Evolutionary conservation across 2,113 vertebrate species (phyloP), one percentile per base, ranked within the genome.

Genomic region (Ardeotis arabs): DNA sequence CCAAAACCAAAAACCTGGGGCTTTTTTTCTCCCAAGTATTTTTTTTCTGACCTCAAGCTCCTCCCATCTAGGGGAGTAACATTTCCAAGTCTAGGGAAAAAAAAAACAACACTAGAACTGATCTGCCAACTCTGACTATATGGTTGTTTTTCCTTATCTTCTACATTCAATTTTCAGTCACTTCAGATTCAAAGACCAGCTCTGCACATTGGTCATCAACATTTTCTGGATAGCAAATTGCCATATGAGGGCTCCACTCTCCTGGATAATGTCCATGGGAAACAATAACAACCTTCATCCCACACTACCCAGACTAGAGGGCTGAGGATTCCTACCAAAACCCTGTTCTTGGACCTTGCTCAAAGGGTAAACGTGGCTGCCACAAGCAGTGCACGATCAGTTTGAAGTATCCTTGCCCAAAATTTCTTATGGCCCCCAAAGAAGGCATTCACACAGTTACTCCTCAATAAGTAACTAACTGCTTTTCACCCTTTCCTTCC

Each of bases 321-420:
- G 47, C 67, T 29, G 52, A 66, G 33, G 73, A 66, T 70, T 78
- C 52, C 73, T 2, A 17, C 47, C 23, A n/a, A 74, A 85, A 59
- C 8, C 12, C 50, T 45, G 31, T 1, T 67, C 59, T 10, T 24
- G 87, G 59, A 44, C 47, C 21, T 28, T 16, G 47, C 88, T 87
- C 82, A 31, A 27, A 41, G 60, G 39, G 59, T 47, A 4, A 2
- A 7, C 1, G 37, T 0, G 0, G 63, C 33, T 41, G 41, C 27
- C 93, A 90, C 52, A 72, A 86, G 67, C 59, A 16, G n/a, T 4
- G 15, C 17, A 22, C 1, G 0, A 15, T 4, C 39, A 37, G 39
- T 55, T 47, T 4, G 80, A 75, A 78, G 18, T 8, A 41, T 50
- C 69, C 47, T 83, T 56, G 72, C n/a, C 41, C 69, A 15, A 33